Base-by-base conservation (phyloP, 2,888 invertebrate species). In the Meta bourneti region DNA sequence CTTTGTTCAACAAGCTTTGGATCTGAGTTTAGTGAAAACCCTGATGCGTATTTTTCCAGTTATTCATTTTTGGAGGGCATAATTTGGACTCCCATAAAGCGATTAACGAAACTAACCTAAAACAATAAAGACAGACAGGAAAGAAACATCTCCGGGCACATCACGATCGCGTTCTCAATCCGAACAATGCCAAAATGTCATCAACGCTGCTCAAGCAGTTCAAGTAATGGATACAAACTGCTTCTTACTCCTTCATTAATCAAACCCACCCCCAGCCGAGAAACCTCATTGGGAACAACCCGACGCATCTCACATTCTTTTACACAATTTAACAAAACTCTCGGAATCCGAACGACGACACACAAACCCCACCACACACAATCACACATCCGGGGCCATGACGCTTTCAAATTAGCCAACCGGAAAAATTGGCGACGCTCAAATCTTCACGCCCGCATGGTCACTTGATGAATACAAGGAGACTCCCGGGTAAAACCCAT, bases 391-490 rank as follows among this genome's bases (percentile, higher is more conserved):
- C 34, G 34, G 34, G 34, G 1, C 34, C 34, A 51, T 51, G 61
- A 70, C 75, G 78, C 86, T 78, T 78, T 78, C 78, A 78, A 86
- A 86, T 86, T 86, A 86, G 78, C 86, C 87, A 72, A 52, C 72
- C 87, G 87, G 61, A 87, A 87, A 87, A 87, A 87, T 72, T 34
- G 48, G 20, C 6, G 72, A 20, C 49, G 52, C 51, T 16, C 51
- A 70, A 78, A 70, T 79, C 51, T 78, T 86, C 86, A 70, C 79
- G 86, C 71, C 87, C 79, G 69, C 77, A 54, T 79, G 78, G 48
- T 5, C 72, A 34, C 72, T 54, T 80, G 87, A 87, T 80, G 87
- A 87, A 87, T 87, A 72, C 80, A 54, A 52, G 79, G 71, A 48
- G 52, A 20, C 52, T 16, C 52, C 52, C 52, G 16, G 11, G 52